Conservation (phyloP, 2,113 vertebrate genomes). For the Centropus bengalensis region DNA sequence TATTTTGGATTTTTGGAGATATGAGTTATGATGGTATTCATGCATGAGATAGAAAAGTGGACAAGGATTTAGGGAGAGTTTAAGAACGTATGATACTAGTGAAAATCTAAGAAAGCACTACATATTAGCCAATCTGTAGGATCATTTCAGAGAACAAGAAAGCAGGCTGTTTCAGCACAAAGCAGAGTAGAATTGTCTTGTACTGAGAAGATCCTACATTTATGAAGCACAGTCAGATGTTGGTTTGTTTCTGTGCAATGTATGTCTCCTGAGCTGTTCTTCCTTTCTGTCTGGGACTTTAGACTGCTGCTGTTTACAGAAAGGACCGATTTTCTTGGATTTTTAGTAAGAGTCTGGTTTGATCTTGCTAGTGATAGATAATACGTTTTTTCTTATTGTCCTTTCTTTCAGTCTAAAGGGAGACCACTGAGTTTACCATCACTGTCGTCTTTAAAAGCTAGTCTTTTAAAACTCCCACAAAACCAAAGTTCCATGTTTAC, state of each 20-base stretch:
- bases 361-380: neutral
- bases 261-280: neutral
- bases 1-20: neutral
- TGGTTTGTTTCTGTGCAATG: neutral
- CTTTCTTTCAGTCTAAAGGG: constrained; percentile 72
- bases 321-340: neutral
- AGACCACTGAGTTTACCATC: constrained; percentile 72
- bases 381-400: neutral
- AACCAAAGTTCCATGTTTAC: constrained; percentile 51
- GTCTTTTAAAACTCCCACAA: constrained; percentile 74
- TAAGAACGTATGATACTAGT: neutral
- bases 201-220: neutral
- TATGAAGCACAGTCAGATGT: neutral
- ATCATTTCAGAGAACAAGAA: neutral
- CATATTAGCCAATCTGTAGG: neutral
- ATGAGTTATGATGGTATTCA: neutral
- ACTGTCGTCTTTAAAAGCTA: constrained; percentile 80
- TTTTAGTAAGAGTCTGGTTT: neutral
- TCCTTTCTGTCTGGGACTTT: neutral
- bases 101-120: neutral
- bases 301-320: neutral
- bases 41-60: neutral
- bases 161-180: neutral
- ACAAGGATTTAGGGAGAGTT: neutral
- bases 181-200: neutral